phyloP scores from a whole-genome alignment of 2,113 vertebrate species.

The Apus apus region DNA sequence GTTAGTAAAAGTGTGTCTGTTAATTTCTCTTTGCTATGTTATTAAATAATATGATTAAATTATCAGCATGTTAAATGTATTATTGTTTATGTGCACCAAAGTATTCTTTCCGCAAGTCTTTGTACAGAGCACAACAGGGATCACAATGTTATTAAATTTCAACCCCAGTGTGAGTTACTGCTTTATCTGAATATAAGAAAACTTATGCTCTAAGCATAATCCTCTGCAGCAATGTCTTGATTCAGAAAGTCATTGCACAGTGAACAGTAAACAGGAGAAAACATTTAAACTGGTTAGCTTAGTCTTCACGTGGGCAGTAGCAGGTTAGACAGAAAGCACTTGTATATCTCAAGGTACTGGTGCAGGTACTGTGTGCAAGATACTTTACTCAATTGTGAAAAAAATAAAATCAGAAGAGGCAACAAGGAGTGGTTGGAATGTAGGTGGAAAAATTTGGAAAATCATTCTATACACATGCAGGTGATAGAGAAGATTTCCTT shows the following conservation, averaged over 20 bases:
- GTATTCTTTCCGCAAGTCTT: background rate
- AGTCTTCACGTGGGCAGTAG: background rate
- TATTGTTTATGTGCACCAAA: background rate
- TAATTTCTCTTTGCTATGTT: background rate
- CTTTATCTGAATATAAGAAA: slow-evolving; percentile 34
- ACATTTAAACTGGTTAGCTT: background rate
- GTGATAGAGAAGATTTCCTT: background rate
- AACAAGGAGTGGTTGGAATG: background rate
- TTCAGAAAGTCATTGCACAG: slow-evolving; percentile 5
- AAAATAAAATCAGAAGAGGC: background rate
- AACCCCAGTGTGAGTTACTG: background rate
- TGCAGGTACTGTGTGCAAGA: background rate
- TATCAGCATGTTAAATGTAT: background rate
- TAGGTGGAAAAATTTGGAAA: background rate
- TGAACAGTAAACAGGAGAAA: slow-evolving; percentile 6
- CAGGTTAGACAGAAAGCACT: background rate
- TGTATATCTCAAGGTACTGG: background rate
- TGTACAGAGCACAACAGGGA: background rate
- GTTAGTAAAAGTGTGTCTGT: background rate
- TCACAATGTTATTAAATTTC: slow-evolving; percentile 26
- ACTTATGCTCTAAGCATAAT: slow-evolving; percentile 29
- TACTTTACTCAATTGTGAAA: background rate
- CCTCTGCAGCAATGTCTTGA: slow-evolving; percentile 12
- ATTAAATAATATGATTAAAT: slow-evolving; percentile 12
- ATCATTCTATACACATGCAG: background rate